Evolutionary conservation across 2,797 vertebrate species (phyloP).

Genomic region (Sciurus carolinensis): DNA sequence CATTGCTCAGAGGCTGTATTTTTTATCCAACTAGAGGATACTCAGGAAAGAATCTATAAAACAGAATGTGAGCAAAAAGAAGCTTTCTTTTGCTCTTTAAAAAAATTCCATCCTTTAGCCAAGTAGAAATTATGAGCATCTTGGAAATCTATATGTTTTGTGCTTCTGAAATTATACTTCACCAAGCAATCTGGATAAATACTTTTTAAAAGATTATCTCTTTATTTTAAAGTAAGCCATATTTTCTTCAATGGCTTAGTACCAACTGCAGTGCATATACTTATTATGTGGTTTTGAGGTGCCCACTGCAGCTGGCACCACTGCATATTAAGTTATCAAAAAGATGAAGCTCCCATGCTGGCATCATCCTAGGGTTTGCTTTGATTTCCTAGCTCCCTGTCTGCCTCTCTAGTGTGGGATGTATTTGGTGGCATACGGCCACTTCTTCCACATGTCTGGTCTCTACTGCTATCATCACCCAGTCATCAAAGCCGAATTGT

Average conservation of each 20-base stretch:
- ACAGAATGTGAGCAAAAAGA: conserved; percentile 52
- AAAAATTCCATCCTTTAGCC: conserved; percentile 35
- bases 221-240: conserved; percentile 27
- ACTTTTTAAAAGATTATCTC: background rate
- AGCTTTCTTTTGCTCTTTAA: conserved; percentile 60
- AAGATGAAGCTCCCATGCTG: background rate
- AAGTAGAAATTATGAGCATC: background rate
- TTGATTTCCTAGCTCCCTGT: background rate
- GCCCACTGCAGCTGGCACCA: background rate
- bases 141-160: background rate
- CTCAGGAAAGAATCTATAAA: conserved; percentile 77
- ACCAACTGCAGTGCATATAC: background rate
- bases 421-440: background rate
- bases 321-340: background rate
- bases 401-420: background rate
- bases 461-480: background rate
- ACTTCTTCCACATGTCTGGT: background rate
- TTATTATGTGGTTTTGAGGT: background rate
- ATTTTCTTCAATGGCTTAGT: background rate
- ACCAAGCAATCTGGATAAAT: conserved; percentile 26
- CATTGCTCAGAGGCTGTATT: conserved; percentile 69
- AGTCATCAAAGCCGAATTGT: background rate
- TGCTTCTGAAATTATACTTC: conserved; percentile 39
- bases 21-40: conserved; percentile 80
- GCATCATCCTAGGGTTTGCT: background rate